A percentile compares a stretch with the other conserved stretches of the same genome.
phyloP scores from a whole-genome alignment of 2,888 invertebrate genomes.

The Noctua pronuba region DNA sequence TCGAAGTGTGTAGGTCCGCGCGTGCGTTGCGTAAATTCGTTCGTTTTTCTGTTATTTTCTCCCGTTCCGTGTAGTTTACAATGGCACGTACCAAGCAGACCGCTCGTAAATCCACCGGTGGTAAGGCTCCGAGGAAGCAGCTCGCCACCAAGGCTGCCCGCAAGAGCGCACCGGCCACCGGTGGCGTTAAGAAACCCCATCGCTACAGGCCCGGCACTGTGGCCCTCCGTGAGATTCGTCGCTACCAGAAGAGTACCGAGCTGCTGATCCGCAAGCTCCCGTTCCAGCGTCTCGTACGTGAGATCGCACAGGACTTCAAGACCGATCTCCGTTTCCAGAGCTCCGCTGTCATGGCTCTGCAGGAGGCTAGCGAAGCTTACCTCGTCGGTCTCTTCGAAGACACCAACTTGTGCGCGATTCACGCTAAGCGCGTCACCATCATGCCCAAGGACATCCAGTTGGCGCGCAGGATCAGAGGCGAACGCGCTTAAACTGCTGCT shows the following conservation, averaged over 20 bases:
- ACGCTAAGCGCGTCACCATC: constrained; percentile 98
- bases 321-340: constrained; percentile 90
- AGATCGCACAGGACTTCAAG: constrained; percentile 98
- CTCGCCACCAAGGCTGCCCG: constrained; percentile 96
- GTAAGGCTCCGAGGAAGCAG: constrained; percentile 97
- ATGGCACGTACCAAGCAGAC: constrained; percentile 90
- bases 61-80: background rate
- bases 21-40: too few relatives aligned
- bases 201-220: constrained; percentile 97
- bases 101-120: constrained; percentile 97
- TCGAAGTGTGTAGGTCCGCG: constrained; percentile 22
- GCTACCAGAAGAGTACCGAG: constrained; percentile 97
- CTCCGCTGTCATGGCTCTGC: constrained; percentile 94
- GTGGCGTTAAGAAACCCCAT: constrained; percentile 95
- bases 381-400: constrained; percentile 98
- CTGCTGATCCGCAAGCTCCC: constrained; percentile 96
- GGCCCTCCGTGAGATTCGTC: constrained; percentile 97
- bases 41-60: background rate
- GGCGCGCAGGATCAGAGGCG: constrained; percentile 98
- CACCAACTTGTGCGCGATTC: constrained; percentile 99
- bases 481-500: constrained; percentile 93
- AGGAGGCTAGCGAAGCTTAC: constrained; percentile 97
- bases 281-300: constrained; percentile 97
- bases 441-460: constrained; percentile 99
- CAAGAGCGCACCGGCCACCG: constrained; percentile 94